Evolutionary conservation across 30 jellyfish, hydroid and myxozoan species (phyloP).

Genomic region (Aurelia sp.): DNA sequence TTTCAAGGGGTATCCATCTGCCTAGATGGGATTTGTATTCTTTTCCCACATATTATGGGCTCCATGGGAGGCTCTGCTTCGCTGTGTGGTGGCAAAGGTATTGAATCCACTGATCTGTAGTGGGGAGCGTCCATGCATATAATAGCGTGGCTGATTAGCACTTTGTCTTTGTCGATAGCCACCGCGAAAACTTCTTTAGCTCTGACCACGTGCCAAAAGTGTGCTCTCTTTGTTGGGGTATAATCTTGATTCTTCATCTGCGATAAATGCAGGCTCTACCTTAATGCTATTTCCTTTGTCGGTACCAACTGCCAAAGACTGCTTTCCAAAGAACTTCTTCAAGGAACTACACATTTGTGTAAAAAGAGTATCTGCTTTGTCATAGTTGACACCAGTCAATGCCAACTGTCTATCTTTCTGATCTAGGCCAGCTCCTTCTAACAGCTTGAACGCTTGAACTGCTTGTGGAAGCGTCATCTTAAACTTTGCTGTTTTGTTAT

Average conservation of each 20-base stretch:
- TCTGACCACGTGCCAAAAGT: not conserved
- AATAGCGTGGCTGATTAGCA: not conserved
- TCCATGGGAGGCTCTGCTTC: slow-evolving; percentile 13
- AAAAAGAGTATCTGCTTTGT: slow-evolving; percentile 2
- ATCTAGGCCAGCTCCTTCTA: slow-evolving; percentile 27
- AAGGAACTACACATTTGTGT: slow-evolving; percentile 33
- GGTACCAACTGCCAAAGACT: slow-evolving; percentile 13
- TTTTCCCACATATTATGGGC: not conserved
- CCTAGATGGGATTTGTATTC: slow-evolving; percentile 26
- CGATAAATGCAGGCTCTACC: slow-evolving; percentile 1
- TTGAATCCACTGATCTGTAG: not conserved
- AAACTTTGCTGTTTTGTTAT: slow-evolving; percentile 29
- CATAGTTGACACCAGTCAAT: slow-evolving; percentile 31
- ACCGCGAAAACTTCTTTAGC: not conserved
- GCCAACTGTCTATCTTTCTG: slow-evolving; percentile 40
- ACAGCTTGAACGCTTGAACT: slow-evolving; percentile 31
- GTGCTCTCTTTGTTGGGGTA: slow-evolving; percentile 2
- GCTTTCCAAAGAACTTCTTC: slow-evolving; percentile 32
- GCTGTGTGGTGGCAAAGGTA: slow-evolving; percentile 3
- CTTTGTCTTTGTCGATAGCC: not conserved
- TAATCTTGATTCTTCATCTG: no score
- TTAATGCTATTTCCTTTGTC: not conserved
- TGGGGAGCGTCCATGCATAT: slow-evolving; percentile 8
- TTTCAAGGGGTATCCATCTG: slow-evolving; percentile 29
- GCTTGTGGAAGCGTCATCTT: slow-evolving; percentile 32